Evolutionary conservation across 2,888 invertebrate species (phyloP).

Genomic region (Morpho helenor): DNA sequence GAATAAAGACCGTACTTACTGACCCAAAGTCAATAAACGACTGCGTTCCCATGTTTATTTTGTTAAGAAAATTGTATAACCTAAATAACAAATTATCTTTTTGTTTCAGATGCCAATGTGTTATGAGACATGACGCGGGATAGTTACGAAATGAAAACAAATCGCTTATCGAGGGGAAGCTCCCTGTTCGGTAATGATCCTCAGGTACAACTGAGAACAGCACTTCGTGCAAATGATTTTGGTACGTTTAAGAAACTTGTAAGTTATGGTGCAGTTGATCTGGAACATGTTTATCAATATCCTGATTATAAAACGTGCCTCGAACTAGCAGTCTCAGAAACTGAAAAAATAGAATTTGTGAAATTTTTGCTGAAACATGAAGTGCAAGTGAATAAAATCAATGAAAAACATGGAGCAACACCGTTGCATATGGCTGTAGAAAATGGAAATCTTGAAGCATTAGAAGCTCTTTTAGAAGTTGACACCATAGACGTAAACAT

Average conservation of each 20-base stretch:
- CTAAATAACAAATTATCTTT: conserved; percentile 34
- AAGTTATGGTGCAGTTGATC: conserved; percentile 64
- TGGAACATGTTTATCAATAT: conserved; percentile 76
- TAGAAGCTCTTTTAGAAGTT: conserved; percentile 67
- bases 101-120: conserved; percentile 67
- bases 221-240: conserved; percentile 72
- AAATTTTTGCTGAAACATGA: conserved; percentile 78
- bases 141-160: conserved; percentile 70
- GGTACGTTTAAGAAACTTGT: conserved; percentile 74
- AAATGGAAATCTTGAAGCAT: conserved; percentile 66
- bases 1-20: conserved; percentile 43
- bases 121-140: conserved; percentile 60
- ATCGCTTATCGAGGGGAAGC: conserved; percentile 57
- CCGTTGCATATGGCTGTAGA: conserved; percentile 83
- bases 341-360: conserved; percentile 74
- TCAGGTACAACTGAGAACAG: conserved; percentile 70
- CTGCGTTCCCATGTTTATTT: conserved; percentile 21
- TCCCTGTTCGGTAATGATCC: conserved; percentile 70
- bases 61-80: conserved; percentile 50
- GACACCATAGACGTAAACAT: conserved; percentile 71
- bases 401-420: conserved; percentile 77
- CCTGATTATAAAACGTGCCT: conserved; percentile 80
- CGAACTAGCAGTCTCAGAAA: conserved; percentile 76
- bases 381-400: conserved; percentile 80
- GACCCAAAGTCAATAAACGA: conserved; percentile 38